Conservation (phyloP, 2,113 vertebrate species). For the Oreochromis aureus region DNA sequence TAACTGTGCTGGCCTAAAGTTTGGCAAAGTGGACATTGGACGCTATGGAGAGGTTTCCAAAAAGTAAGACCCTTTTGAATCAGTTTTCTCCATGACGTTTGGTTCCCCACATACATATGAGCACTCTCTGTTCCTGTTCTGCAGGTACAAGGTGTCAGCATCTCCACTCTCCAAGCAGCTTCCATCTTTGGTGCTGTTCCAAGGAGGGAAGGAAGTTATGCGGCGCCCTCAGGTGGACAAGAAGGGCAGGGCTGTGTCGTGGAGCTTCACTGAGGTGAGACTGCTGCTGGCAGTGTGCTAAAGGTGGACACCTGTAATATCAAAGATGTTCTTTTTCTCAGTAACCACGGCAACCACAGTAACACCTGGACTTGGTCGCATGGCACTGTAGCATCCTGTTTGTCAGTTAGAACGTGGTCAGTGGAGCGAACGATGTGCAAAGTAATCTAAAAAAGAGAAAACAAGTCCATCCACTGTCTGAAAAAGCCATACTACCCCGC, state of each 20-base stretch:
- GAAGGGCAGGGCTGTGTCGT: conserved; percentile 92
- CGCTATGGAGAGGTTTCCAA: conserved; percentile 88
- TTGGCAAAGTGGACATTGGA: conserved; percentile 92
- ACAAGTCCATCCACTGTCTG: neutral
- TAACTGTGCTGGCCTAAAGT: conserved; percentile 86
- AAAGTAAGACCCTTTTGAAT: conserved; percentile 64
- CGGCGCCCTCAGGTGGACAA: conserved; percentile 92
- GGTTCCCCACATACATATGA: neutral
- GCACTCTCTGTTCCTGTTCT: neutral
- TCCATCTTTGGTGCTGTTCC: conserved; percentile 90
- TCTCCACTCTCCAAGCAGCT: conserved; percentile 94
- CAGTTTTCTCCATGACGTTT: accelerated
- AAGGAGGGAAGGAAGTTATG: conserved; percentile 86
- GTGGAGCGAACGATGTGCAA: neutral
- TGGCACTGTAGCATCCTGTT: neutral
- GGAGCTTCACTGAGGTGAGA: conserved; percentile 91
- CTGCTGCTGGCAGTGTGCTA: neutral
- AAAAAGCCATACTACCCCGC: neutral
- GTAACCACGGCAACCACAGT: neutral
- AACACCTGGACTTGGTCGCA: neutral
- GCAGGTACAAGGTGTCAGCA: conserved; percentile 88
- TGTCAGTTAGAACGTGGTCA: neutral
- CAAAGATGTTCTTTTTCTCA: neutral
- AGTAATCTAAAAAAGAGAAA: neutral
- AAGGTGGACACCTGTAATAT: neutral